Evolutionary conservation across 2,888 invertebrate genomes (phyloP).

Genomic region (Drosophila atripex): DNA sequence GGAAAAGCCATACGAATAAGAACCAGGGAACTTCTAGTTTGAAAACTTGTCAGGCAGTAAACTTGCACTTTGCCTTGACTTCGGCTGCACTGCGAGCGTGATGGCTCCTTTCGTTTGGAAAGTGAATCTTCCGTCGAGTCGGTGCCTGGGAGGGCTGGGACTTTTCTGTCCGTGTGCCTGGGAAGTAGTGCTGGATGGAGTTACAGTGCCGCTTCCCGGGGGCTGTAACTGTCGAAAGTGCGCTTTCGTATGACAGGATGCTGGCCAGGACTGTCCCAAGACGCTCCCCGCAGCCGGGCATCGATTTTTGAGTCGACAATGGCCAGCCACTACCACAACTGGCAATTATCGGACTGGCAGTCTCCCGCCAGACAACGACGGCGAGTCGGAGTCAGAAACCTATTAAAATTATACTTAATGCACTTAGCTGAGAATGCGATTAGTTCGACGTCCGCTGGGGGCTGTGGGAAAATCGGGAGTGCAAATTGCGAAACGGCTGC

Average conservation of each 20-base stretch:
- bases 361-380: not conserved
- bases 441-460: constrained; percentile 7
- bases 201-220: not conserved
- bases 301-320: constrained; percentile 29
- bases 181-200: not conserved
- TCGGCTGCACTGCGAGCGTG: not conserved
- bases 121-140: too few species aligned
- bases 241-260: constrained; percentile 23
- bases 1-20: constrained; percentile 1
- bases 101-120: too few species aligned
- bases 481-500: constrained; percentile 21
- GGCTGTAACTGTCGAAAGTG: constrained; percentile 12
- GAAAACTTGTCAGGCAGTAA: constrained; percentile 35
- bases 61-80: constrained; percentile 34
- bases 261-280: not conserved
- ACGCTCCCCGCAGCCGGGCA: not conserved
- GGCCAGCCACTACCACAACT: constrained; percentile 9
- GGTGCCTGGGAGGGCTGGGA: too few species aligned
- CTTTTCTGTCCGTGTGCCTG: too few species aligned
- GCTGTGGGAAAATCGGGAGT: not conserved
- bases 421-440: constrained; percentile 24
- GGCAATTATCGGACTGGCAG: constrained; percentile 18
- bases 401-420: constrained; percentile 39
- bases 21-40: constrained; percentile 22
- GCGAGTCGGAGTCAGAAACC: constrained; percentile 2